These are phyloP conservation scores for Entosphenus tridentatus DNA, from an alignment of 2,113 vertebrate genomes.

Conservation along the genomic window DNA sequence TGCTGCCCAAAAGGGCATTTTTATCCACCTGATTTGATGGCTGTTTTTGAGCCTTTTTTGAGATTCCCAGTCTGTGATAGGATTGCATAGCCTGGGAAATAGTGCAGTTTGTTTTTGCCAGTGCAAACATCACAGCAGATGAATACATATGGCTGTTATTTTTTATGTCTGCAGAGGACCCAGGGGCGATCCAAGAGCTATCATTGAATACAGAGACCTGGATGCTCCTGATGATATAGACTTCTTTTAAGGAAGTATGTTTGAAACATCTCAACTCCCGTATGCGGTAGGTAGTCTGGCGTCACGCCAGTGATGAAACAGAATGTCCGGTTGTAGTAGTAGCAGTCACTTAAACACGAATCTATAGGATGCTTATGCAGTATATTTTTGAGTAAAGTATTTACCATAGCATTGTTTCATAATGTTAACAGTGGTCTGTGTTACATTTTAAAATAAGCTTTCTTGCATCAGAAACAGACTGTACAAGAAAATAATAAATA, in stretches of 20 bases:
- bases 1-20: not conserved
- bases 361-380: too few relatives aligned
- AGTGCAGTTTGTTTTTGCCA: not conserved
- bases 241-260: conserved; percentile 36
- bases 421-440: too few relatives aligned
- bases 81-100: not conserved
- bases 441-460: too few relatives aligned
- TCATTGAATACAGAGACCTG: conserved; percentile 62
- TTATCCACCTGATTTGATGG: not conserved
- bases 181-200: conserved; percentile 55
- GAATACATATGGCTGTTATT: not conserved
- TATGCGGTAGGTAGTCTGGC: too few relatives aligned
- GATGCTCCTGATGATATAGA: conserved; percentile 69
- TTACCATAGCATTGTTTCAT: too few relatives aligned
- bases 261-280: too few relatives aligned
- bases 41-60: not conserved
- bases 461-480: too few relatives aligned
- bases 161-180: conserved; percentile 34
- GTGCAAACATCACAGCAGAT: not conserved
- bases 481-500: too few relatives aligned
- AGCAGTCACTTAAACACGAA: too few relatives aligned
- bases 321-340: too few relatives aligned
- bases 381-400: too few relatives aligned
- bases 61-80: not conserved
- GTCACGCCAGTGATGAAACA: too few relatives aligned